Percentiles rank a stretch among this genome's conserved stretches.
phyloP scores from a whole-genome alignment of 2,113 vertebrate genomes.

The Megaleporinus macrocephalus region DNA sequence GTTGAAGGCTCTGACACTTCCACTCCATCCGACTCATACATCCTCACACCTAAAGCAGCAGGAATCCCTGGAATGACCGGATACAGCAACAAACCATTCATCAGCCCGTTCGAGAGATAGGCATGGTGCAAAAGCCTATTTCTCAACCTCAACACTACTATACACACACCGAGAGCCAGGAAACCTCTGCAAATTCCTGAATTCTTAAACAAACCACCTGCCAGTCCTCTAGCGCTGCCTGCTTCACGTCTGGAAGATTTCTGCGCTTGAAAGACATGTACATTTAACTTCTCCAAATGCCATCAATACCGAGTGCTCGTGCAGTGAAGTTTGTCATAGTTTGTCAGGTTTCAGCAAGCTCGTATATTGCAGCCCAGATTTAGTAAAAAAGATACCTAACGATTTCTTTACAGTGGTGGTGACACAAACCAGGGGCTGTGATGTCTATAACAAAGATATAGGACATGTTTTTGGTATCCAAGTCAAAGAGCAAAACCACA shows the following conservation, averaged over 20 bases:
- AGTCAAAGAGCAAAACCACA: too few species aligned
- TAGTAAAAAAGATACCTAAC: too few species aligned
- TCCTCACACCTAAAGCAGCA: constrained; percentile 15
- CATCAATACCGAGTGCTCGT: background rate
- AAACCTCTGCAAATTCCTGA: constrained; percentile 29
- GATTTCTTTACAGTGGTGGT: too few species aligned
- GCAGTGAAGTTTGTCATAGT: background rate
- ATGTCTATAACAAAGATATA: too few species aligned
- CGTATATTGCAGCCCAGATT: background rate
- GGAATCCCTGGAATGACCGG: constrained; percentile 37
- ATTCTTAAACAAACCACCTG: constrained; percentile 50
- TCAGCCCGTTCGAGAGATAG: constrained; percentile 14
- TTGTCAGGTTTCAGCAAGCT: background rate
- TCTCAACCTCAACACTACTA: background rate
- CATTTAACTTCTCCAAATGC: background rate
- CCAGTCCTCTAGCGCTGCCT: constrained; percentile 4
- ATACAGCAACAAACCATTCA: constrained; percentile 30
- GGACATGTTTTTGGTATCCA: too few species aligned
- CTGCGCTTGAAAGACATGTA: background rate
- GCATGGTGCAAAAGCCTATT: background rate
- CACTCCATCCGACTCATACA: constrained; percentile 16
- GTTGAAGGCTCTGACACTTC: constrained; percentile 32
- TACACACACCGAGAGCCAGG: background rate
- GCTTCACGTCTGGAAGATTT: constrained; percentile 34
- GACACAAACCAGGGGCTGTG: too few species aligned